Percentiles rank a stretch among this genome's conserved stretches.
Evolutionary conservation across 2,888 invertebrate genomes (phyloP).

Genomic region (Galeruca laticollis): DNA sequence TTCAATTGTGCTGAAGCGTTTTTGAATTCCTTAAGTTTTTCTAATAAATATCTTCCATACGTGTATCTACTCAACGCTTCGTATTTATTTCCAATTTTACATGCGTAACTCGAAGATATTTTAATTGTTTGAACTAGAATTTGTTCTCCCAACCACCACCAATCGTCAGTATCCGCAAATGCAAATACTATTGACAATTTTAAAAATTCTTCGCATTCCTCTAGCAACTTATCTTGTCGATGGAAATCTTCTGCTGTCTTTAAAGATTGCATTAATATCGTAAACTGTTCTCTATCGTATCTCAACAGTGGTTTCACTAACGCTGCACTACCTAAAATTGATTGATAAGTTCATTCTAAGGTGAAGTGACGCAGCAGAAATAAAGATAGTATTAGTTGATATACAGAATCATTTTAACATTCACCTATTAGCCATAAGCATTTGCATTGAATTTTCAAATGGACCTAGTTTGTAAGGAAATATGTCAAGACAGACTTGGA

Average conservation of each 20-base stretch:
- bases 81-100: conserved; percentile 68
- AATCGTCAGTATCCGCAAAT: conserved; percentile 55
- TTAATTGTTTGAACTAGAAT: conserved; percentile 68
- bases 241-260: conserved; percentile 52
- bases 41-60: conserved; percentile 69
- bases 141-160: conserved; percentile 73
- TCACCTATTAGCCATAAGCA: no score
- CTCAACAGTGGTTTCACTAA: conserved; percentile 61
- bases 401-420: no score
- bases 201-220: conserved; percentile 64
- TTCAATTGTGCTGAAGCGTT: conserved; percentile 55
- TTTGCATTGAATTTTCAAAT: no score
- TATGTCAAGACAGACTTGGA: no score
- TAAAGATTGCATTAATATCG: conserved; percentile 46
- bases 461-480: no score
- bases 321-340: conserved; percentile 68
- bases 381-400: no score
- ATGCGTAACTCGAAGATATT: conserved; percentile 65
- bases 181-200: conserved; percentile 66
- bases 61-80: conserved; percentile 69
- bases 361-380: no score
- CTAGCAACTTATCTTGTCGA: conserved; percentile 45
- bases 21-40: conserved; percentile 67
- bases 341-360: no score
- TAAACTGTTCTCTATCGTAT: conserved; percentile 57